Evolutionary conservation across 2,113 vertebrate genomes (phyloP), one percentile per base, ranked within the genome.

Genomic region (Anthoscopus minutus): DNA sequence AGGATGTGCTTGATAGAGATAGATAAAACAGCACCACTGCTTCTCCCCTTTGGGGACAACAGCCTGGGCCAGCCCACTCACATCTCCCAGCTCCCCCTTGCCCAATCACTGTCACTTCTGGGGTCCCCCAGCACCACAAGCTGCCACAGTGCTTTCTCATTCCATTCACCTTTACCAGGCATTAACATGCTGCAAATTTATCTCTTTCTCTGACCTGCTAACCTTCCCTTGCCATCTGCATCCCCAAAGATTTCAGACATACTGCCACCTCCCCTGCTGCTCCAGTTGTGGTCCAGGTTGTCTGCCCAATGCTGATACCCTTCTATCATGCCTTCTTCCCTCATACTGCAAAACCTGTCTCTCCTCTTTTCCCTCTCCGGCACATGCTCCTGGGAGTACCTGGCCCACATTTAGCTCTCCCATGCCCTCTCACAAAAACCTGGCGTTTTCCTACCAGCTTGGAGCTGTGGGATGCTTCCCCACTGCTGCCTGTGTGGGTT

Each of bases 361-460:
- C 48, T 6, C 37, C 9, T 24, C 20, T 3, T 62, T 73, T 69
- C 27, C 65, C 12, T 38, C 58, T 67, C 62, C 51, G 24, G 19
- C 24, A 42, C 3, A 0, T 53, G 66, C 90, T 93, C 62, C 79
- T 86, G 62, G 45, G 86, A 70, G 14, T 19, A 42, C 82, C 79
- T 40, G 45, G 71, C 47, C 27, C 14, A 30, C 5, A 7, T 62
- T 69, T 31, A 42, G 58, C 53, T 92, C 37, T 61, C 58, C 64
- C 5, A 2, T 58, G 19, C 7, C 21, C 44, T 50, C n/a, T 50
- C 13, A 61, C 13, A 11, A 35, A 40, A 33, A 8, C 31, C 25
- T 31, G 17, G 37, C 31, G 38, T 82, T 95, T 91, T 93, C 72
- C 73, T 81, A 51, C 57, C 83, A 94, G 89, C 94, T 94, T 90